phyloP scores from a whole-genome alignment of 2,888 invertebrate species.

The Epinotia ramella region DNA sequence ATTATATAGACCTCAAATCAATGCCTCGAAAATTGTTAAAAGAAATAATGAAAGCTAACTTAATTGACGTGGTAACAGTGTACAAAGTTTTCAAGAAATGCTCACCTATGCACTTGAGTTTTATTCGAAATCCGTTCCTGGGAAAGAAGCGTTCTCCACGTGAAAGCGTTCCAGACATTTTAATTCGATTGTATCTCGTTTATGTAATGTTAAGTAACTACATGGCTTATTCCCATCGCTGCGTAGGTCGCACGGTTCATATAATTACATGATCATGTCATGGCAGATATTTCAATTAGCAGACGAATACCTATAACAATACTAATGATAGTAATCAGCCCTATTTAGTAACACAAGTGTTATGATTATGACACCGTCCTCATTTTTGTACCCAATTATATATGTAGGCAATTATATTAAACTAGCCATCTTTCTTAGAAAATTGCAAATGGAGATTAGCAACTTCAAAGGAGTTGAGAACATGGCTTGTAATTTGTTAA shows the following conservation, averaged over 20 bases:
- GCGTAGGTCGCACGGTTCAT: constrained; percentile 28
- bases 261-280: constrained; percentile 20
- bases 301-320: constrained; percentile 12
- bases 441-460: constrained; percentile 6
- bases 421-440: not conserved
- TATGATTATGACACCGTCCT: constrained; percentile 17
- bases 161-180: constrained; percentile 8
- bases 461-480: constrained; percentile 5
- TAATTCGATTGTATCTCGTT: constrained; percentile 15
- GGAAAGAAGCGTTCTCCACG: not conserved
- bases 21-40: no score
- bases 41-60: no score
- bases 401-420: not conserved
- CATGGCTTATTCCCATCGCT: constrained; percentile 21
- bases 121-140: not conserved
- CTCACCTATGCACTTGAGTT: no score
- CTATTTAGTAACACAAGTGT: constrained; percentile 21
- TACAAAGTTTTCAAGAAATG: no score
- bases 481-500: constrained; percentile 35
- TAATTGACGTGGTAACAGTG: no score
- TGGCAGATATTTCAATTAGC: constrained; percentile 32
- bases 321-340: constrained; percentile 32
- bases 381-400: constrained; percentile 20
- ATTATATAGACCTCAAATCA: no score
- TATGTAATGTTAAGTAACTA: constrained; percentile 14